A percentile compares a stretch with the other conserved stretches of the same genome.
phyloP scores from a whole-genome alignment of 2,888 invertebrate genomes.

The Orthosia cruda region DNA sequence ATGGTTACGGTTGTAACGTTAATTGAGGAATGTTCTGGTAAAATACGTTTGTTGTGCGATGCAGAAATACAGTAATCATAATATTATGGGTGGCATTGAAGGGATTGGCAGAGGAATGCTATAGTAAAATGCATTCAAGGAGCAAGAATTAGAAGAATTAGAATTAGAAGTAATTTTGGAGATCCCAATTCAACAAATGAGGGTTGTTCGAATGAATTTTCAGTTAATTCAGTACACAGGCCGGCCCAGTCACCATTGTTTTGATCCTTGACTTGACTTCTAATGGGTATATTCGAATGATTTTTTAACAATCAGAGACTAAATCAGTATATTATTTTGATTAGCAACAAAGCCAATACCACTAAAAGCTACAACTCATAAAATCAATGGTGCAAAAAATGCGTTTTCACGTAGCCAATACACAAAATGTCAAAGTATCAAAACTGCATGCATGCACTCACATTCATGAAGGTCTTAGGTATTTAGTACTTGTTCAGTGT shows the following conservation, averaged over 20 bases:
- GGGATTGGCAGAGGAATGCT: background rate
- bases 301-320: no score
- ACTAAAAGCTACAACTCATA: background rate
- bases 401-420: background rate
- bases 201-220: background rate
- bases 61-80: conserved; percentile 1
- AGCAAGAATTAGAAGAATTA: no score
- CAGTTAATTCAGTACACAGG: background rate
- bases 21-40: conserved; percentile 45
- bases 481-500: conserved; percentile 22
- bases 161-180: no score
- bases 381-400: conserved; percentile 15
- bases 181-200: background rate
- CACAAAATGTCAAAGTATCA: conserved; percentile 38
- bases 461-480: conserved; percentile 32
- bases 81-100: background rate
- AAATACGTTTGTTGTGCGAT: conserved; percentile 20
- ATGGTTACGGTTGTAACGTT: conserved; percentile 35
- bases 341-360: background rate
- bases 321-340: background rate
- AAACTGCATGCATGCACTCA: conserved; percentile 22
- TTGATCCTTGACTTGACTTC: no score
- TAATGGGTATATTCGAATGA: no score
- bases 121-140: background rate
- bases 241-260: no score